Conservation (phyloP, 2,888 invertebrate species). For the Chrysolina haemoptera region DNA sequence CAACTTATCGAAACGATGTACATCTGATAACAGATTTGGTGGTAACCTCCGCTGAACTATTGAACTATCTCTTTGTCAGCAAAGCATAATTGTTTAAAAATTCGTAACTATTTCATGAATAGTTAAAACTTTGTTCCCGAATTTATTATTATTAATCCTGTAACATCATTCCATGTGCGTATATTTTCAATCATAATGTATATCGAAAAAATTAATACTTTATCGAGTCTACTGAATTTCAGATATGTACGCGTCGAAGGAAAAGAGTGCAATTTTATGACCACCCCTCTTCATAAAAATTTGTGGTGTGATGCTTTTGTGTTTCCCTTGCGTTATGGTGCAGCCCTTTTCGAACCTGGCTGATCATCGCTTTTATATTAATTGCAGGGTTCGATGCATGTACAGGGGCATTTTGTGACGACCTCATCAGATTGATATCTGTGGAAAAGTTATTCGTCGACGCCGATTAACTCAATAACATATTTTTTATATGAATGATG, state of each 20-base stretch:
- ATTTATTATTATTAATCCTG: too few species aligned
- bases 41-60: too few species aligned
- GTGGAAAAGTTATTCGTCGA: neutral
- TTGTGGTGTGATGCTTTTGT: conserved; percentile 48
- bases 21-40: too few species aligned
- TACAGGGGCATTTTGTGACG: neutral
- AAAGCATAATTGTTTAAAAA: too few species aligned
- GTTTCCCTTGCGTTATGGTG: neutral
- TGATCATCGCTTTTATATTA: conserved; percentile 22
- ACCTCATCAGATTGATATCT: neutral
- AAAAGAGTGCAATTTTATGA: conserved; percentile 6
- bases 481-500: too few species aligned
- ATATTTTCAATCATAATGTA: neutral
- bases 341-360: conserved; percentile 20
- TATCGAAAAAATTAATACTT: neutral
- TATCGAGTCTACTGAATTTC: neutral
- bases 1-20: too few species aligned
- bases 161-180: neutral
- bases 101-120: too few species aligned
- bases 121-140: too few species aligned
- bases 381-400: conserved; percentile 10
- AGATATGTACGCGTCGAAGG: neutral
- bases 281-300: conserved; percentile 27
- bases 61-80: too few species aligned
- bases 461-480: neutral